Evolutionary conservation across 2,888 invertebrate genomes (phyloP), one percentile per base, ranked within the genome.

Genomic region (Eudemis profundana): DNA sequence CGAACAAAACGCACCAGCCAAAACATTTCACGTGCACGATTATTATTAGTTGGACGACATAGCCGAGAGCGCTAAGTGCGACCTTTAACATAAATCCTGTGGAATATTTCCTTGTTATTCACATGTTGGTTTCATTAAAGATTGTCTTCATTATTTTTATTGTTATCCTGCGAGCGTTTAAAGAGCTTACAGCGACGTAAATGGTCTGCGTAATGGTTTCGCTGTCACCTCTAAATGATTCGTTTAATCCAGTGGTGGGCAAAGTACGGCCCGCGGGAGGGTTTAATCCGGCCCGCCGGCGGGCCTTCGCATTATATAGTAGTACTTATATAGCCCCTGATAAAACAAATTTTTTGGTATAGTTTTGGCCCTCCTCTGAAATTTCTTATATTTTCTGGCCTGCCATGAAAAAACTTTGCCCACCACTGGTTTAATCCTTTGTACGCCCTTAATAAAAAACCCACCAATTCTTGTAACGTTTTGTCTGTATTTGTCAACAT

Each of bases 31-130:
- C 89, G 90, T 89, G 88, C 85, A 85, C 75, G 87, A 84, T 85
- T 92, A 92, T 91, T 92, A 92, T 91, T 92, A 92, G 92, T 87
- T 91, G 91, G 92, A 90, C 90, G 91, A 86, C 89, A 90, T 91
- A 91, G 88, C 74, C 91, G 89, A 90, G 86, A 90, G 89, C 85
- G 89, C 84, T 86, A 84, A 90, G 88, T 89, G 79, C 75, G 84
- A 81, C 84, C 82, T 86, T 85, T 85, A 80, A 78, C 84, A 82
- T 79, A 76, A 84, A 84, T 85, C 72, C 73, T 72, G 73, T 80
- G 82, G 84, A 72, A 83, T 85, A 73, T 72, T 84, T 82, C 79
- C 76, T 78, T 69, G 70, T 82, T 78, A 67, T 57, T 53, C 38
- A 63, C 54, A 56, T 75, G 77, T 77, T 73, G 74, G 72, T 76